Percentiles rank a stretch among this genome's conserved stretches.
Evolutionary conservation across 2,797 vertebrate genomes (phyloP).

Genomic region (Pseudochaenichthys georgianus): DNA sequence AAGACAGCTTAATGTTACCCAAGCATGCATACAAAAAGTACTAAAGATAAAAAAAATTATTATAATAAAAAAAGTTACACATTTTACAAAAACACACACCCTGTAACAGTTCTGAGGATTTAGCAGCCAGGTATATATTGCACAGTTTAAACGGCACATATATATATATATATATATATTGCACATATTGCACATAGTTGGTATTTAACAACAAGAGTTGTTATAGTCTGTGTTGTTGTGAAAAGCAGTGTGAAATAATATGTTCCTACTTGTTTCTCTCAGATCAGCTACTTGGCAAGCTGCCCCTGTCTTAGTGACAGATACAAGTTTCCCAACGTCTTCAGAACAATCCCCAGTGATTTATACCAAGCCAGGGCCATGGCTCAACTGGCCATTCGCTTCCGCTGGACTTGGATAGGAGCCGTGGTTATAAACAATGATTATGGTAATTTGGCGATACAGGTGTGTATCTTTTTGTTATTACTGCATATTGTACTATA

Average conservation of each 20-base stretch:
- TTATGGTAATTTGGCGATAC: conserved; percentile 75
- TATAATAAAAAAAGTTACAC: too few species aligned
- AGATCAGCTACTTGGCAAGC: conserved; percentile 83
- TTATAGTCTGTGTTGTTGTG: too few species aligned
- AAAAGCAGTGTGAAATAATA: not conserved
- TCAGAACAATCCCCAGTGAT: conserved; percentile 82
- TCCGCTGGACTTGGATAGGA: conserved; percentile 77
- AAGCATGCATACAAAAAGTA: too few species aligned
- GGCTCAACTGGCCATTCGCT: conserved; percentile 77
- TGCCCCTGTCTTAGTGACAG: conserved; percentile 71
- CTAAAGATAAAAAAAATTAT: too few species aligned
- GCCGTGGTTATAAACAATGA: conserved; percentile 71
- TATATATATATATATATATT: too few species aligned
- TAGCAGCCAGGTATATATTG: too few species aligned
- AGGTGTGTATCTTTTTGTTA: conserved; percentile 47
- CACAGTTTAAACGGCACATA: too few species aligned
- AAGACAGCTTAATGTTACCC: too few species aligned
- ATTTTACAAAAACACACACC: too few species aligned
- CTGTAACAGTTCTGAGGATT: too few species aligned
- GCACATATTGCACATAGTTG: too few species aligned
- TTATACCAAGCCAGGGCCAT: conserved; percentile 78
- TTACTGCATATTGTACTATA: not conserved
- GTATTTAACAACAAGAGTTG: too few species aligned
- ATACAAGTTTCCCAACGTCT: conserved; percentile 65
- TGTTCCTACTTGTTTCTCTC: not conserved